These are phyloP conservation scores for Porites lutea DNA, from an alignment of 64 coral and sea anemone species.

Conservation along the genomic window DNA sequence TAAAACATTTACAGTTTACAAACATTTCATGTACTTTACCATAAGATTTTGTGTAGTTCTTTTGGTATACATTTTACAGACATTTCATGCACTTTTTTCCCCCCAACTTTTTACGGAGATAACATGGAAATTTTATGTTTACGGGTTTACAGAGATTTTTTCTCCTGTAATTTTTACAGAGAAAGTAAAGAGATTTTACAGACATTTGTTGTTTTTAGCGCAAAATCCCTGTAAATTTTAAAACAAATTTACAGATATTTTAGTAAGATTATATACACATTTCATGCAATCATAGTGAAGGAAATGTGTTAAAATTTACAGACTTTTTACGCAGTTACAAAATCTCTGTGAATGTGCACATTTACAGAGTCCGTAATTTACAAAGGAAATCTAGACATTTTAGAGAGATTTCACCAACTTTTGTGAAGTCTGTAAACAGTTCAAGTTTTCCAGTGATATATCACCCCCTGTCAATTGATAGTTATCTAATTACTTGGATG, in stretches of 20 bases:
- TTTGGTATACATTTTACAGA: not conserved
- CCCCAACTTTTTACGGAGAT: not conserved
- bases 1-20: not conserved
- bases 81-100: not conserved
- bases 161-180: not conserved
- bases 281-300: not conserved
- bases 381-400: not conserved
- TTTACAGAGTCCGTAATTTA: not conserved
- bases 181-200: constrained; percentile 17
- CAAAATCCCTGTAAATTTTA: constrained; percentile 14
- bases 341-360: not conserved
- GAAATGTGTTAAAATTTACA: constrained; percentile 12
- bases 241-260: not conserved
- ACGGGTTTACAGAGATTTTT: constrained; percentile 15
- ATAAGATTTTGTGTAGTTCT: not conserved
- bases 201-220: not conserved
- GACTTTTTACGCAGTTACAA: constrained; percentile 13
- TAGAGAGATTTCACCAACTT: too few species aligned
- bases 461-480: too few species aligned
- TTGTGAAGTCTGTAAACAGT: too few species aligned
- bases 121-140: not conserved
- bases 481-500: too few species aligned
- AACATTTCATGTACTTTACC: not conserved
- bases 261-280: not conserved
- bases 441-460: not conserved